Evolutionary conservation across 2,888 invertebrate genomes (phyloP), one percentile per base, ranked within the genome.

Genomic region (Pristionchus mayeri): DNA sequence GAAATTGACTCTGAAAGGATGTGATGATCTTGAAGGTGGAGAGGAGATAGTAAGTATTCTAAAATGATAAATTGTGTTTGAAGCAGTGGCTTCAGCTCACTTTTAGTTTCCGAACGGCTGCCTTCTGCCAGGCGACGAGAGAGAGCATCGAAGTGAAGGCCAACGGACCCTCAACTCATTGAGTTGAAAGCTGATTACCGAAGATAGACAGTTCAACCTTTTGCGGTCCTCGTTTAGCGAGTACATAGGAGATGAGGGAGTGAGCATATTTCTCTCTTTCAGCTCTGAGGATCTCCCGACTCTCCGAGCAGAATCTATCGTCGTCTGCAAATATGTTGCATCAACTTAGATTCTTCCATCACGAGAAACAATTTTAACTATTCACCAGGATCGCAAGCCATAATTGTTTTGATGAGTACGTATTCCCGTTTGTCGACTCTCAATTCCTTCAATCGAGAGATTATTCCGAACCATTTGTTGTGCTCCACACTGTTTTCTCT

Each of bases 381-480:
- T n/a, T n/a, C 1, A 75, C 75, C 40, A 34, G 75, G 75, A 75
- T 75, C 75, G 30, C 75, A 75, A 24, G 75, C 75, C 13, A 75
- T 40, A 11, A 75, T 75, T 24, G 75, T 1, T 48, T 75, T 75
- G 3, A 75, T 1, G 1, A 75, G 44, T 3, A 75, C 75, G 16
- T 75, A 75, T n/a, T 75, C 75, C n/a, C n/a, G 13, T 24, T 48
- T 40, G 44, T 75, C 75, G 11, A 75, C 21, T 44, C n/a, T 11
- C 27, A 75, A 30, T 13, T 21, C 44, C 44, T 75, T 75, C 44
- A 75, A 44, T 48, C 44, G 40, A 40, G 40, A 48, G n/a, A 75
- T 75, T 7, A 75, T 75, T 40, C 75, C 75, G 27, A 75, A 63
- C 63, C 63, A 63, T 34, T 63, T 63, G 63, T n/a, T 63, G 34